Evolutionary conservation across 2,113 vertebrate genomes (phyloP).

Genomic region (Anhinga rufa): DNA sequence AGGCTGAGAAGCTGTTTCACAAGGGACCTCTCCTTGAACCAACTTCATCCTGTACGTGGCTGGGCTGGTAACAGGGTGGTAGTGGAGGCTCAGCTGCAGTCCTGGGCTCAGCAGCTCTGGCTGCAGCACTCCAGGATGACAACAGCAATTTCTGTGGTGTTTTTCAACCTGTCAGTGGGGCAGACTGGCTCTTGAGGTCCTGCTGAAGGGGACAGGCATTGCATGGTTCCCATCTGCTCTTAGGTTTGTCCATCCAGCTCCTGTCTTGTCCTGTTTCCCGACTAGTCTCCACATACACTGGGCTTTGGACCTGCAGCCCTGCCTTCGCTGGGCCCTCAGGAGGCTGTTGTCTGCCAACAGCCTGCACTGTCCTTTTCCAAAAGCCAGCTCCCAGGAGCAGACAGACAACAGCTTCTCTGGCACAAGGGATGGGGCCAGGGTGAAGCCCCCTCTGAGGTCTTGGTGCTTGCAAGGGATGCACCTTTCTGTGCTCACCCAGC

Average conservation of each 20-base stretch:
- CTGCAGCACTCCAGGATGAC: neutral
- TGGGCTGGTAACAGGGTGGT: neutral
- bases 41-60: neutral
- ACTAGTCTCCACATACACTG: neutral
- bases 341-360: neutral
- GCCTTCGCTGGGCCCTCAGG: neutral
- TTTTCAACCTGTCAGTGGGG: neutral
- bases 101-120: neutral
- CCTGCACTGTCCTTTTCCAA: neutral
- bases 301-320: neutral
- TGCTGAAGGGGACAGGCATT: neutral
- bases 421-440: neutral
- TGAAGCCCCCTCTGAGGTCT: neutral
- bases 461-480: neutral
- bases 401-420: neutral
- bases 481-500: fast-evolving
- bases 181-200: neutral
- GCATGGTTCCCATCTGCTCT: neutral
- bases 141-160: neutral
- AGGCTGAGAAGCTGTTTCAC: neutral
- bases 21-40: neutral
- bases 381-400: neutral
- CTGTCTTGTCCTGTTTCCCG: neutral
- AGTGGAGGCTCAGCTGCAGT: neutral
- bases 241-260: neutral